Evolutionary conservation across 2,113 vertebrate genomes (phyloP), one percentile per base, ranked within the genome.

Genomic region (Muscicapa adusta): DNA sequence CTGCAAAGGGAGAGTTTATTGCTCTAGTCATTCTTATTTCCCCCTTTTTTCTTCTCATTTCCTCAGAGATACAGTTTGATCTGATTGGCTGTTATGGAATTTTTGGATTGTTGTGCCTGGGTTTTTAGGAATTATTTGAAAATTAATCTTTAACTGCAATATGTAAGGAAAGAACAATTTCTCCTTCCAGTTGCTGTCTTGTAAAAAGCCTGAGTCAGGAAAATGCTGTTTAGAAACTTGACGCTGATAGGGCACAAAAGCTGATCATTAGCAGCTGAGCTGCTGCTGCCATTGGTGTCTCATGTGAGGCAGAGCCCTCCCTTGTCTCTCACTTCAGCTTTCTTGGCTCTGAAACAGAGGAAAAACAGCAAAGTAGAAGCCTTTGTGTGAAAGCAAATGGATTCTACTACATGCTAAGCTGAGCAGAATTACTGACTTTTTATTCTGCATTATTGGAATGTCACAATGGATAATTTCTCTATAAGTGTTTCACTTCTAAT

Each of bases 261-360:
- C 72, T 38, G 65, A 81, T 73, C 4, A 3, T 11, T 88, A 40
- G 82, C 36, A 28, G 80, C 53, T n/a, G 85, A 93, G 65, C 73
- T 53, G 4, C 34, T 68, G 85, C 74, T 92, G 61, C 85, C n/a
- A 40, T 66, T 94, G 91, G 72, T 65, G 67, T 26, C 40, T 83
- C 38, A 53, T 60, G 48, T 18, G 74, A 80, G 92, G 77, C 81
- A 92, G 33, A 72, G 22, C 45, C 61, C 68, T 94, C 92, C 81
- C 54, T 50, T 67, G 43, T 81, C 91, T 71, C 65, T 72, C 82
- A 72, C 76, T 94, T 93, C 70, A 70, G 85, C 54, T 42, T 72
- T 85, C 76, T 94, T 96, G 94, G 94, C 91, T 89, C 62, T 65
- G 61, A 88, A 84, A 85, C 73, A 79, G 73, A 92, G 63, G 81